Conservation (phyloP, 1,140 invertebrate species). For the Drosophila busckii region DNA sequence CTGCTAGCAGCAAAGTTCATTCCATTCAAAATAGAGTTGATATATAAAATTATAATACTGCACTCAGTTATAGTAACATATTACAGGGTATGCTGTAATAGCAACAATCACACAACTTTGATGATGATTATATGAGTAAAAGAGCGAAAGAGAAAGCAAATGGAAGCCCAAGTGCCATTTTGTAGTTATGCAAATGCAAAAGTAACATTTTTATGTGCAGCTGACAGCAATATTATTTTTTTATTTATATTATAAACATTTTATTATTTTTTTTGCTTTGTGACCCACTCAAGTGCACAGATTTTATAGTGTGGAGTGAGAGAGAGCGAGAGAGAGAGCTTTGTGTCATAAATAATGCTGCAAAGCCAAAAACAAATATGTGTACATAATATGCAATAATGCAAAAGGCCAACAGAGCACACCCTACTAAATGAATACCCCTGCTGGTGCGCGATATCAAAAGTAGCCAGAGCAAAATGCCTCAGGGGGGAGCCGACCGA, state of each 20-base stretch:
- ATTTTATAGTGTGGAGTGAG: constrained; percentile 45
- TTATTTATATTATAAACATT: constrained; percentile 11
- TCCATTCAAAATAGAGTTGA: too few relatives aligned
- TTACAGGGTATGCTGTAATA: too few relatives aligned
- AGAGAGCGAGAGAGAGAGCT: neutral
- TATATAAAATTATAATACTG: too few relatives aligned
- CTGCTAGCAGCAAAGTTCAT: too few relatives aligned
- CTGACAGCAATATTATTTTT: too few relatives aligned
- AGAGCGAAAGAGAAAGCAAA: too few relatives aligned
- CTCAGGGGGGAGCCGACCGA: neutral
- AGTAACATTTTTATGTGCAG: constrained; percentile 61
- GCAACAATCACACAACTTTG: too few relatives aligned
- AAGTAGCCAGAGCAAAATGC: too few relatives aligned
- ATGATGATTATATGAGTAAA: too few relatives aligned
- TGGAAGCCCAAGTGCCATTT: constrained; percentile 1
- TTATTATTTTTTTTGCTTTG: constrained; percentile 12
- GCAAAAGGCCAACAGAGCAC: constrained; percentile 63
- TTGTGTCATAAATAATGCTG: constrained; percentile 59
- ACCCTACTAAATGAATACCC: constrained; percentile 1
- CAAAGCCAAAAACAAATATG: constrained; percentile 72
- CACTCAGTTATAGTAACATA: too few relatives aligned
- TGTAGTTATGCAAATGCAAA: constrained; percentile 66
- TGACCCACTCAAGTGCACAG: constrained; percentile 54
- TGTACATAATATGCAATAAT: constrained; percentile 71
- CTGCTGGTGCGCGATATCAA: too few relatives aligned